Percentiles rank a stretch among this genome's conserved stretches.
These are phyloP conservation scores for Lordiphosa andalusiaca DNA, from an alignment of 2,888 invertebrate genomes.

Conservation along the genomic window DNA sequence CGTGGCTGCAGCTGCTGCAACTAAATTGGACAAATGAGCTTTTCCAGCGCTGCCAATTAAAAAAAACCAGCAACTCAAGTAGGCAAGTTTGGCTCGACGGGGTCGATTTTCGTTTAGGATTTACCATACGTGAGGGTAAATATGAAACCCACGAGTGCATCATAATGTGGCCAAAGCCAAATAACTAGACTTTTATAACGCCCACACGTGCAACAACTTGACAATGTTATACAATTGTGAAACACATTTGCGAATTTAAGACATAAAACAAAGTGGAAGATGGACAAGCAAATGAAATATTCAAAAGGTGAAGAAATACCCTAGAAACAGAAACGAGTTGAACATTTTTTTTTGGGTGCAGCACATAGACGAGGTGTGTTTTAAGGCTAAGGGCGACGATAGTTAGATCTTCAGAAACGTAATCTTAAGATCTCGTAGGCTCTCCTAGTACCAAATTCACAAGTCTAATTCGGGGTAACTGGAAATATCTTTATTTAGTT, in stretches of 20 bases:
- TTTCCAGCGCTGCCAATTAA: slow-evolving; percentile 13
- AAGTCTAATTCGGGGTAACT: too few relatives aligned
- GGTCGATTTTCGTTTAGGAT: slow-evolving; percentile 13
- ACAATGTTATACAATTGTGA: slow-evolving; percentile 58
- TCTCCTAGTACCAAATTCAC: too few relatives aligned
- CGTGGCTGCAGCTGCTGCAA: slow-evolving; percentile 21
- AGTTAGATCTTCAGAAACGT: too few relatives aligned
- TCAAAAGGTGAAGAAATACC: slow-evolving; percentile 10
- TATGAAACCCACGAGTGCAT: slow-evolving; percentile 35
- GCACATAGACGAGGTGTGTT: too few relatives aligned
- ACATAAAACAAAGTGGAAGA: slow-evolving; percentile 29
- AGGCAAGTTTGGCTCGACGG: slow-evolving; percentile 30
- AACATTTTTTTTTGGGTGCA: too few relatives aligned
- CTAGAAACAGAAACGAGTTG: slow-evolving; percentile 14
- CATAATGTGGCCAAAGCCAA: slow-evolving; percentile 27
- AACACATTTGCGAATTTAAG: slow-evolving; percentile 53
- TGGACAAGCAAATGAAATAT: slow-evolving; percentile 5
- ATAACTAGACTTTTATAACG: slow-evolving; percentile 21
- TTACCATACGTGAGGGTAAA: slow-evolving; percentile 47
- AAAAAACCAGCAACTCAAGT: slow-evolving; percentile 31
- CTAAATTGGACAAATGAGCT: slow-evolving; percentile 36
- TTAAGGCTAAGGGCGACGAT: too few relatives aligned
- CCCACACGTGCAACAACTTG: slow-evolving; percentile 60
- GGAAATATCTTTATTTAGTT: too few relatives aligned
- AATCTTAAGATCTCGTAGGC: too few relatives aligned